Base-by-base conservation (phyloP, 2,888 invertebrate genomes). In the Tipula confusa region DNA sequence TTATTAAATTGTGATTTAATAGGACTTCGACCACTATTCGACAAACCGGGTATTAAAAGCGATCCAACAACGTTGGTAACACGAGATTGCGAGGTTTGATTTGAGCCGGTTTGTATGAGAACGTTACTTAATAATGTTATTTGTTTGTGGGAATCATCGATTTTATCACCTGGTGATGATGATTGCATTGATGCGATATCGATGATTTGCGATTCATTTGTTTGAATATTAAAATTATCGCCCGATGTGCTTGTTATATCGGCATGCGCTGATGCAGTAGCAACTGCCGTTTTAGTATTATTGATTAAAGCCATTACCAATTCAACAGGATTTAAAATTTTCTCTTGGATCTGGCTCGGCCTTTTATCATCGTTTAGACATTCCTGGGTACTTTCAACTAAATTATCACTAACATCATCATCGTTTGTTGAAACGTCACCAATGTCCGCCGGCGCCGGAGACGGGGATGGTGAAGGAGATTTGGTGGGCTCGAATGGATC, bases 401-500 rank as follows among this genome's bases (percentile, higher is more conserved):
- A 24, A 33, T 82, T 82, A 82, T 82, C 82, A 82, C 82, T 33
- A 33, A 82, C 33, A 85, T 85, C 13, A 82, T 82, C 82, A 82
- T 82, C 82, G 18, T 82, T 82, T 18, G 85, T 84, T 0, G 85
- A 84, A n/a, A 84, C 83, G 9, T 84, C 84, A 83, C 84, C 84
- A 7, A 82, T 84, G 0, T 85, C 85, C 1, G 87, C 85, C 9
- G 87, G 88, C 31, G 88, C 88, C 13, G 88, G 89, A 1, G 90
- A 89, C 1, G 89, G 88, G 2, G 89, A 89, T 18, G 88, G 85
- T 0, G 89, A 90, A 1, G 89, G 89, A 0, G 96, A 96, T 88
- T 95, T 95, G 7, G 97, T 96, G 0, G 97, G 97, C 89, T 97
- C 96, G 89, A 96, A 97, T 0, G 97, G 97, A 92, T 97, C 96